Evolutionary conservation across 2,888 invertebrate species (phyloP).

Genomic region (Phortica magna): DNA sequence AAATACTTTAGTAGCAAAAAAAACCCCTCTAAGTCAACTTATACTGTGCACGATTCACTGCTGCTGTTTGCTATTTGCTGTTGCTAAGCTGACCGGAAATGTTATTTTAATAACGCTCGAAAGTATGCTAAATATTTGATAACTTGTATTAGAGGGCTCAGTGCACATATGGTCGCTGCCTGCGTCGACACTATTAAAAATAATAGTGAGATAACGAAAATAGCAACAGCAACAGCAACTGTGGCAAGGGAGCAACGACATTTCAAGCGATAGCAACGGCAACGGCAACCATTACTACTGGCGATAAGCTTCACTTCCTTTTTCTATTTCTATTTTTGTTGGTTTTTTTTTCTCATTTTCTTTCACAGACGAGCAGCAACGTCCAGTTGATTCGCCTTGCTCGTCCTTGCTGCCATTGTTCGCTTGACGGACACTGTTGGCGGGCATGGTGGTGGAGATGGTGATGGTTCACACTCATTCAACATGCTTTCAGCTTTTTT

Average conservation of each 20-base stretch:
- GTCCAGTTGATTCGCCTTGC: neutral
- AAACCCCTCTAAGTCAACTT: neutral
- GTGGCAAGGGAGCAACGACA: constrained; percentile 11
- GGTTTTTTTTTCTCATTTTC: neutral
- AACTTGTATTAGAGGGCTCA: constrained; percentile 44
- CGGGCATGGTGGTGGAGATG: constrained; percentile 19
- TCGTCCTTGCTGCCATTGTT: constrained; percentile 11
- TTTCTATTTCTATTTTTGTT: neutral
- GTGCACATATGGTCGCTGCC: constrained; percentile 27
- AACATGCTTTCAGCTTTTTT: constrained; percentile 36
- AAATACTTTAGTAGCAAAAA: neutral
- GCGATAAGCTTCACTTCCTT: constrained; percentile 27
- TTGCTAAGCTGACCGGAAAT: constrained; percentile 67
- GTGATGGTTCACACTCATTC: constrained; percentile 32
- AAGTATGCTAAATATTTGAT: constrained; percentile 76
- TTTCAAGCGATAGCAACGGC: neutral
- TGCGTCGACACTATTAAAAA: constrained; percentile 20
- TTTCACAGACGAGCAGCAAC: neutral
- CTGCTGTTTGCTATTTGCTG: constrained; percentile 19
- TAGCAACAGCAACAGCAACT: neutral
- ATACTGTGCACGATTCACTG: neutral
- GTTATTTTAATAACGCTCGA: constrained; percentile 72
- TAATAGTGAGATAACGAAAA: constrained; percentile 18
- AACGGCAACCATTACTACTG: neutral
- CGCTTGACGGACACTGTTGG: neutral